Base-by-base conservation (phyloP, 2,113 vertebrate genomes). In the Hippocampus barbouri region DNA sequence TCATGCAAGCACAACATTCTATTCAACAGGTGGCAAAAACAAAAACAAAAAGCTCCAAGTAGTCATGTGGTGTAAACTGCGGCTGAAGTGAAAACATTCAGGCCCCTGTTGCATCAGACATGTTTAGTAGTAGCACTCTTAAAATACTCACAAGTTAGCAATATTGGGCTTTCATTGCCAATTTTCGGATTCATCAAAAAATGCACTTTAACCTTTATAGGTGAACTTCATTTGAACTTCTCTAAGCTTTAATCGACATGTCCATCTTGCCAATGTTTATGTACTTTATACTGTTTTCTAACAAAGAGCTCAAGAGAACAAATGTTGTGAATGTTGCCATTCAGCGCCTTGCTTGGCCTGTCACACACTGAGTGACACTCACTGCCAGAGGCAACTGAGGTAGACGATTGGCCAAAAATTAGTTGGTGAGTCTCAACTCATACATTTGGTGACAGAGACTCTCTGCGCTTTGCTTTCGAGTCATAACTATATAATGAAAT, bases 51-150 rank as follows among this genome's bases (percentile, higher is more conserved):
- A 45, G 27, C 27, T 69, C 30, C 47, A 78, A 86, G 85, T 83
- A 84, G 84, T 85, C 70, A 8, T 57, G 18, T 63, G 8, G 73
- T 43, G 68, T 83, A 75, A 82, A 83, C 76, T 57, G 74, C 68
- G 74, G 18, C 71, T 49, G 71, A 65, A 72, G 54, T 59, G 56
- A 45, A 75, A 70, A 78, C 70, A 85, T 80, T 86, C 81, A 72
- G 72, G 68, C 73, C 72, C 34, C 66, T 60, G 78, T 72, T 76
- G 68, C 63, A 73, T 77, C 77, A 79, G 76, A 74, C 18, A 60
- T 34, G 38, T 73, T 66, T 68, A 85, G 68, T 77, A 76, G 75
- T 74, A 56, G 77, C 79, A 84, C 81, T 23, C 15, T 43, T 66
- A 27, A 25, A 66, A 66, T 66, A 47, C 27, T 27, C 4, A 30